Conservation (phyloP, 2,888 invertebrate genomes). For the Boloria selene region DNA sequence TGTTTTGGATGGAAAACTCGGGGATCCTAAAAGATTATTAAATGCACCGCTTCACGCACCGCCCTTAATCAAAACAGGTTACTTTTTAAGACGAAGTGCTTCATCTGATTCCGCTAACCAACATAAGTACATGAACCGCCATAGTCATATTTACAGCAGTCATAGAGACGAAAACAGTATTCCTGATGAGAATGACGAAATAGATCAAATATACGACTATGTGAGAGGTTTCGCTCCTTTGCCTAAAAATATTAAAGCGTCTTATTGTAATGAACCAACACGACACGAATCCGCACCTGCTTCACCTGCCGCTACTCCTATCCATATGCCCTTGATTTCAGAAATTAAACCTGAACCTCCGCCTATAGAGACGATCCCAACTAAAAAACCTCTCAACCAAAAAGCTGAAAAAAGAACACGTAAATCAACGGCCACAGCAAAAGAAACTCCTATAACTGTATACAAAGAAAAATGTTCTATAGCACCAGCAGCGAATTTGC, state of each 20-base stretch:
- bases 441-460: slow-evolving; percentile 80
- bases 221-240: slow-evolving; percentile 95
- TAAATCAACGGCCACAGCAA: slow-evolving; percentile 82
- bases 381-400: slow-evolving; percentile 85
- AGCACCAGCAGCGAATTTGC: slow-evolving; percentile 81
- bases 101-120: slow-evolving; percentile 88
- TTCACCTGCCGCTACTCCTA: slow-evolving; percentile 80
- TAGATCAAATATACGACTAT: slow-evolving; percentile 98
- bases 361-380: slow-evolving; percentile 95
- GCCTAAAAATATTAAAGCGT: slow-evolving; percentile 89
- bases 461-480: slow-evolving; percentile 83
- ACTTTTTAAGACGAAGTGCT: slow-evolving; percentile 88
- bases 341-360: slow-evolving; percentile 93
- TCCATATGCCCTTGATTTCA: slow-evolving; percentile 77
- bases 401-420: slow-evolving; percentile 90
- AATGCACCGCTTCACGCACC: slow-evolving; percentile 71
- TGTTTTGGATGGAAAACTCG: slow-evolving; percentile 90
- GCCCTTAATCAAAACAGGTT: slow-evolving; percentile 83
- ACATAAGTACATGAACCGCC: slow-evolving; percentile 77
- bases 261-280: slow-evolving; percentile 78
- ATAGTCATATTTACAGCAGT: slow-evolving; percentile 78
- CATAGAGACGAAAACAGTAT: slow-evolving; percentile 85
- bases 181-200: slow-evolving; percentile 95
- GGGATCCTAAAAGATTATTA: slow-evolving; percentile 82
- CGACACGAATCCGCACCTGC: slow-evolving; percentile 82